A percentile compares a stretch with the other conserved stretches of the same genome.
phyloP scores from a whole-genome alignment of 2,888 invertebrate species.

The Drosophila ustulata region DNA sequence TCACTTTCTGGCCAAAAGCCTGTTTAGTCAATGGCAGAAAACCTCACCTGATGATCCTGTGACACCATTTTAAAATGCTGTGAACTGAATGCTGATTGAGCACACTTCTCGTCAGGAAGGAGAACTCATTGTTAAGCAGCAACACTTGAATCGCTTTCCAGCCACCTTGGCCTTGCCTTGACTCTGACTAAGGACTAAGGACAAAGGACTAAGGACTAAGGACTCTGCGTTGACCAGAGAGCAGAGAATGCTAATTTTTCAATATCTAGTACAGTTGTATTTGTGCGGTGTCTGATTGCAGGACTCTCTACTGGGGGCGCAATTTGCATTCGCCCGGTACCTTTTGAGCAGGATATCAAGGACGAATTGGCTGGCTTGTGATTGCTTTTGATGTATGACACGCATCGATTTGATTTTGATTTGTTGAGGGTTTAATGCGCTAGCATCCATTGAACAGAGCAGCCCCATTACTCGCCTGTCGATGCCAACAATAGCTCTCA shows the following conservation, averaged over 20 bases:
- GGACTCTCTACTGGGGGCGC: slow-evolving; percentile 20
- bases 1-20: neutral
- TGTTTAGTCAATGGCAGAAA: neutral
- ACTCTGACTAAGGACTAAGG: neutral
- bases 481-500: slow-evolving; percentile 1
- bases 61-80: neutral
- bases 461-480: slow-evolving; percentile 47
- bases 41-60: slow-evolving; percentile 1
- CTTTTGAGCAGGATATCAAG: slow-evolving; percentile 29
- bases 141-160: neutral
- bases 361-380: slow-evolving; percentile 59
- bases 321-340: slow-evolving; percentile 46
- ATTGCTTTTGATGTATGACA: slow-evolving; percentile 69
- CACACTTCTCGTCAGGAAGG: neutral
- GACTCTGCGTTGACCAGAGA: neutral
- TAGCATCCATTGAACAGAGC: slow-evolving; percentile 45
- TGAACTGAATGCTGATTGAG: slow-evolving; percentile 5
- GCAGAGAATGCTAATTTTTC: slow-evolving; percentile 19
- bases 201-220: neutral
- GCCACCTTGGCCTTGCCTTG: neutral
- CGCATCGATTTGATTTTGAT: slow-evolving; percentile 44
- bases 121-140: neutral
- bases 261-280: slow-evolving; percentile 15
- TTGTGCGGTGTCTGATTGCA: slow-evolving; percentile 15
- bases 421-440: slow-evolving; percentile 54